A percentile compares a stretch with the other conserved stretches of the same genome.
Evolutionary conservation across 2,797 vertebrate species (phyloP).

Genomic region (Lithobates pipiens): DNA sequence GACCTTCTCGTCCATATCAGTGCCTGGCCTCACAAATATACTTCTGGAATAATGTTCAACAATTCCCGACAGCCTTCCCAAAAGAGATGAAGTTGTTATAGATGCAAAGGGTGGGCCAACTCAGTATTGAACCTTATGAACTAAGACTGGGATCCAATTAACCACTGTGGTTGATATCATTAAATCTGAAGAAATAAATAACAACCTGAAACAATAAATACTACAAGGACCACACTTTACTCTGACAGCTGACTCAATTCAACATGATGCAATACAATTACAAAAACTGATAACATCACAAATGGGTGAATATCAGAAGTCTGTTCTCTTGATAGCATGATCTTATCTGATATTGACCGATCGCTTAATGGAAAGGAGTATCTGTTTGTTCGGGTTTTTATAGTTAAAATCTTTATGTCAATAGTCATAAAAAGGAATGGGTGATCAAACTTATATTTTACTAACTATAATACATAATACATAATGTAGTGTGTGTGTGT

Average conservation of each 20-base stretch:
- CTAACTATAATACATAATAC: too few species aligned
- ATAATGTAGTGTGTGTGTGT: too few species aligned
- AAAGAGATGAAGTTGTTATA: too few species aligned
- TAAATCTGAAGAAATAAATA: conserved; percentile 7
- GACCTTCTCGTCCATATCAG: too few species aligned
- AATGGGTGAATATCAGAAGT: conserved; percentile 41
- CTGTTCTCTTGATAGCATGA: conserved; percentile 45
- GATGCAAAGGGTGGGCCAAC: too few species aligned
- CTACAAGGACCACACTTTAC: conserved; percentile 29
- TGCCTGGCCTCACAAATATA: too few species aligned
- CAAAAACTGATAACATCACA: conserved; percentile 45
- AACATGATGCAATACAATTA: conserved; percentile 54
- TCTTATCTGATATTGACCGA: conserved; percentile 57
- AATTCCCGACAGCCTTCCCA: too few species aligned
- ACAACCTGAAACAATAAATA: background rate
- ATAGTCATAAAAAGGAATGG: background rate
- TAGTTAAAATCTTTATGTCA: conserved; percentile 10
- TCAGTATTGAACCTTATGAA: too few species aligned
- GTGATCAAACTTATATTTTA: background rate
- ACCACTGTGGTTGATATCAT: background rate
- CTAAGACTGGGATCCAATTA: too few species aligned
- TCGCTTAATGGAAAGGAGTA: conserved; percentile 35
- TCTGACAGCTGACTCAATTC: conserved; percentile 20
- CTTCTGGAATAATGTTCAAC: too few species aligned
- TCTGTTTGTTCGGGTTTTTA: conserved; percentile 20